These are phyloP conservation scores for Calephelis virginiensis DNA, from an alignment of 1,140 invertebrate genomes.

Conservation along the genomic window DNA sequence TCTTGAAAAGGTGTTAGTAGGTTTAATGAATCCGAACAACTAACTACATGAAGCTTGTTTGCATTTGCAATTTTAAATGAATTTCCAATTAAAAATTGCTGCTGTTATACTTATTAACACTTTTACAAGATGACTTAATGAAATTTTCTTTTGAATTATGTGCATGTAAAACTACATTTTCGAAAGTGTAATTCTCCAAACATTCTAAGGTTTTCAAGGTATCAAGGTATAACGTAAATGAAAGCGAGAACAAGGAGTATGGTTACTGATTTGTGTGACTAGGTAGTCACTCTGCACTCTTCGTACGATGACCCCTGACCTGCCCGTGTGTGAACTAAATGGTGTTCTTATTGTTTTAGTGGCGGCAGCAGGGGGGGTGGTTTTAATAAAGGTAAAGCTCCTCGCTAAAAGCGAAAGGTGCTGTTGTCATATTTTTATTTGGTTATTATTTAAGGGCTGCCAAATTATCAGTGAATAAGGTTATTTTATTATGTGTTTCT, in stretches of 20 bases:
- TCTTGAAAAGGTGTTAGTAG: constrained; percentile 27
- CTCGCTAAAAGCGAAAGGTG: constrained; percentile 82
- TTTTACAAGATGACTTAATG: constrained; percentile 35
- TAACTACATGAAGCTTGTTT: too few relatives aligned
- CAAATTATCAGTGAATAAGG: constrained; percentile 50
- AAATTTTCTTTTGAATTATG: constrained; percentile 1
- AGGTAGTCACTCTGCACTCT: constrained; percentile 79
- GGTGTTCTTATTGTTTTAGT: constrained; percentile 90
- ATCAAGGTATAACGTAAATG: constrained; percentile 64
- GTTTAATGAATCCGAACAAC: neutral
- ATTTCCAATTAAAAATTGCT: too few relatives aligned
- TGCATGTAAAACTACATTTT: constrained; percentile 41
- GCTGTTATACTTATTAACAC: constrained; percentile 16
- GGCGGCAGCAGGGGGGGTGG: constrained; percentile 90
- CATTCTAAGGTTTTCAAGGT: constrained; percentile 72
- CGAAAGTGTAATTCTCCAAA: constrained; percentile 39
- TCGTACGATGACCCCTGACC: constrained; percentile 82
- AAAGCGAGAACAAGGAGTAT: constrained; percentile 74
- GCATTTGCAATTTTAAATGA: too few relatives aligned
- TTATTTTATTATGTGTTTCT: constrained; percentile 31
- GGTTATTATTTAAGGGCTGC: constrained; percentile 76
- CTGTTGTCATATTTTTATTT: constrained; percentile 84
- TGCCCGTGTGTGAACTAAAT: constrained; percentile 82
- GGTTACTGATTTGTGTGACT: constrained; percentile 80
- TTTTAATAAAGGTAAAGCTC: constrained; percentile 93